Conservation (phyloP, 2,113 vertebrate species). For the Ameiurus melas region DNA sequence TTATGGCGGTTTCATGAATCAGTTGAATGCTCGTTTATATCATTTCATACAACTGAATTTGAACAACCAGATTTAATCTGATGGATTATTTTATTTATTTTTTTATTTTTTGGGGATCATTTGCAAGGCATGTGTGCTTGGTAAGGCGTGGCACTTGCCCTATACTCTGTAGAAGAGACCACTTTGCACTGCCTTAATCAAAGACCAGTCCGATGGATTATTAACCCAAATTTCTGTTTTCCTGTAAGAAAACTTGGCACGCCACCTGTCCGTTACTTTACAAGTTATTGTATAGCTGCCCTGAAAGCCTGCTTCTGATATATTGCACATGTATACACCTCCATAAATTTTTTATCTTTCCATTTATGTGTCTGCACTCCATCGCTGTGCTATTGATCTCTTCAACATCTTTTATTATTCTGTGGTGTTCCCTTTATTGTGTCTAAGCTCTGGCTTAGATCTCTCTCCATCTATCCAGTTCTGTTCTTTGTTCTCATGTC, state of each 20-base stretch:
- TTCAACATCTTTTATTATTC: neutral
- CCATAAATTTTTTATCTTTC: neutral
- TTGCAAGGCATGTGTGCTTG: too few relatives aligned
- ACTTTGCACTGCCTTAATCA: too few relatives aligned
- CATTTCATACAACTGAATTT: neutral
- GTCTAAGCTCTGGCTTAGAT: neutral
- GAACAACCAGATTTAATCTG: neutral
- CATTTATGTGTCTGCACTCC: neutral
- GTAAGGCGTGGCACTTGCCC: too few relatives aligned
- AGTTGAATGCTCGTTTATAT: neutral
- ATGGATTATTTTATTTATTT: neutral
- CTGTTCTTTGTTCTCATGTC: constrained; percentile 10
- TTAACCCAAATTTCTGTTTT: neutral
- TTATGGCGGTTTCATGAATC: neutral
- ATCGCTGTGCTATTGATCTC: neutral
- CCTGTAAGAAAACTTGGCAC: neutral
- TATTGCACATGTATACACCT: neutral
- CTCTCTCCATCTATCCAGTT: neutral
- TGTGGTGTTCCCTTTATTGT: neutral
- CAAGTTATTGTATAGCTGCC: neutral
- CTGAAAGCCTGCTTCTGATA: neutral
- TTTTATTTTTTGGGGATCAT: too few relatives aligned
- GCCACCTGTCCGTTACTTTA: neutral
- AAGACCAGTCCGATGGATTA: neutral
- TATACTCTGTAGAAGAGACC: too few relatives aligned